Conservation (phyloP, 2,888 invertebrate species). For the Smittia aterrima region DNA sequence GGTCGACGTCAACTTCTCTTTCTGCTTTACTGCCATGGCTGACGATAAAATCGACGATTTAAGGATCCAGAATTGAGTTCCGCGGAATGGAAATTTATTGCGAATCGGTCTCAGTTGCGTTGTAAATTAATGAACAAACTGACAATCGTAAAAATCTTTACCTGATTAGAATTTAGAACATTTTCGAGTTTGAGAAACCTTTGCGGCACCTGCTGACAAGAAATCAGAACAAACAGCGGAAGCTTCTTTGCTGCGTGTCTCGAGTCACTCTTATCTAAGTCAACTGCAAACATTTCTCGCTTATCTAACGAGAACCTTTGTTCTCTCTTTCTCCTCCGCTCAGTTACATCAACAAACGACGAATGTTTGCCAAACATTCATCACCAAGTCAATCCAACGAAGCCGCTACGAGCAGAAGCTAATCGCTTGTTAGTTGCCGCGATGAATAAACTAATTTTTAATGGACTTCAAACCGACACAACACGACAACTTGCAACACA, state of each 20-base stretch:
- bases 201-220: background rate
- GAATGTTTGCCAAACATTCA: conserved; percentile 11
- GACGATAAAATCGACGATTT: background rate
- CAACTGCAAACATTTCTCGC: background rate
- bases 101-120: conserved; percentile 7
- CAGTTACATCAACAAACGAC: background rate
- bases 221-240: background rate
- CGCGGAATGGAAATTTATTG: conserved; percentile 1
- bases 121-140: background rate
- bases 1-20: background rate
- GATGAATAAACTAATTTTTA: conserved; percentile 41
- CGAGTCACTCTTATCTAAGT: background rate
- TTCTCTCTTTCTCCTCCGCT: too few species aligned
- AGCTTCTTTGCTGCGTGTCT: too few species aligned
- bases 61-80: background rate
- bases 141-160: background rate
- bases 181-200: background rate
- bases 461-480: conserved; percentile 26
- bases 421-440: conserved; percentile 35
- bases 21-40: background rate
- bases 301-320: too few species aligned
- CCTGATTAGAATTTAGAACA: background rate
- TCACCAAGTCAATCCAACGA: background rate
- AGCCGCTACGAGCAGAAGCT: background rate
- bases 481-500: background rate